Conservation (phyloP, 2,888 invertebrate species). For the Galerucella calmariensis region DNA sequence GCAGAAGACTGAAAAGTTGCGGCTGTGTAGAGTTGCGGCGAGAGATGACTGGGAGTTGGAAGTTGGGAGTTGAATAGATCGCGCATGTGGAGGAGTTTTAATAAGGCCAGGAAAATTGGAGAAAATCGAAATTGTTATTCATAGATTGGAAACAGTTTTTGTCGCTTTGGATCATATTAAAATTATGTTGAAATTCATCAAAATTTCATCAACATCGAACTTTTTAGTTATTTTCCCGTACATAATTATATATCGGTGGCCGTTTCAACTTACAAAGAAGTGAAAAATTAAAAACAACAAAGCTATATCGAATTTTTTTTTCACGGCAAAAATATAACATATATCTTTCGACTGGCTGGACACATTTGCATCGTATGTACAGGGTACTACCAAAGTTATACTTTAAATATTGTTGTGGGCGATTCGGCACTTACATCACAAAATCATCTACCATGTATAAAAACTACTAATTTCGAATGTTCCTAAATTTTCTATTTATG, state of each 20-base stretch:
- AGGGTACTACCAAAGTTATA: no score
- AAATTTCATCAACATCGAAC: not conserved
- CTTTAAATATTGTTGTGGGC: no score
- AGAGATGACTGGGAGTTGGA: conserved; percentile 42
- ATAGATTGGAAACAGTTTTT: conserved; percentile 43
- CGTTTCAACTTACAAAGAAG: no score
- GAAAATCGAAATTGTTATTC: conserved; percentile 48
- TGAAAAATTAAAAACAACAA: no score
- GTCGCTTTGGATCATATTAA: conserved; percentile 23
- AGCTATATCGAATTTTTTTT: no score
- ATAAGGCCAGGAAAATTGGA: conserved; percentile 44
- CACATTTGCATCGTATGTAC: no score
- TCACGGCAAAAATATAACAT: no score
- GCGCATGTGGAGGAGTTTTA: conserved; percentile 44
- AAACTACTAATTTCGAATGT: no score
- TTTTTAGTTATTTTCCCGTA: not conserved
- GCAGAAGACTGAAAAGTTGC: conserved; percentile 39
- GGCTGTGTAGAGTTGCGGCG: conserved; percentile 40
- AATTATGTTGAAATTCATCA: conserved; percentile 2
- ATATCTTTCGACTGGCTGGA: no score
- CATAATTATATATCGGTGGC: not conserved
- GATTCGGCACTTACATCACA: no score
- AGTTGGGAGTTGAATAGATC: conserved; percentile 27
- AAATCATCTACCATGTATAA: no score
- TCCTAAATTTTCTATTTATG: no score